Percentiles rank a stretch among this genome's conserved stretches.
phyloP scores from a whole-genome alignment of 53 echinoderm and acorn worm species.

The Patiria pectinifera region DNA sequence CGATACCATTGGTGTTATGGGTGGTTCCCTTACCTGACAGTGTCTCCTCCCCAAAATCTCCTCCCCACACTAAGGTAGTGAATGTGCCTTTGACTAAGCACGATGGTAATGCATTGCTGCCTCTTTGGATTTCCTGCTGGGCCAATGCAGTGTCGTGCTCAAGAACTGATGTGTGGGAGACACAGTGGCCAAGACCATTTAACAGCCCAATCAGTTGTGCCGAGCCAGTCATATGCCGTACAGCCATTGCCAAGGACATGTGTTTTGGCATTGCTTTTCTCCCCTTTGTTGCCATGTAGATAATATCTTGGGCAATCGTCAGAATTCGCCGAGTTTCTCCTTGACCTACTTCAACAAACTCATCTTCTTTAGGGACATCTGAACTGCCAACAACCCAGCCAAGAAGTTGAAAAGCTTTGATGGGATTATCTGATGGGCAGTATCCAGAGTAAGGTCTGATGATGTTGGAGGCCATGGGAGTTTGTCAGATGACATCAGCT shows the following conservation, averaged over 20 bases:
- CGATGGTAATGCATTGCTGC: conserved; percentile 47
- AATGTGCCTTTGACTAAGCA: conserved; percentile 23
- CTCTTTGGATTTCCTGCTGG: conserved; percentile 48
- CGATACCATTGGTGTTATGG: conserved; percentile 44
- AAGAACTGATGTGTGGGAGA: conserved; percentile 55
- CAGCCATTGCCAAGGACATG: conserved; percentile 54
- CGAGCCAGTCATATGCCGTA: conserved; percentile 53
- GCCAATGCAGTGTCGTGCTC: conserved; percentile 85
- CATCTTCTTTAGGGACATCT: conserved; percentile 26
- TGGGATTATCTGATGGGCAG: conserved; percentile 37
- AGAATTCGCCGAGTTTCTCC: conserved; percentile 14
- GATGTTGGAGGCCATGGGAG: conserved; percentile 46
- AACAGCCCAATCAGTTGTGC: conserved; percentile 41
- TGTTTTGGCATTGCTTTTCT: conserved; percentile 55
- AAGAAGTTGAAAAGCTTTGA: conserved; percentile 42
- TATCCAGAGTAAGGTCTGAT: conserved; percentile 11
- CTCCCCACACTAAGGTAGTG: conserved; percentile 37
- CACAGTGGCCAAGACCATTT: conserved; percentile 58
- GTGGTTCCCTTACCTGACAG: conserved; percentile 53
- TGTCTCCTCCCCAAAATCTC: no score
- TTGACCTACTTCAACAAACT: background rate
- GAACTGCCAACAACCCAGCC: conserved; percentile 53
- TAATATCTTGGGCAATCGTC: conserved; percentile 59
- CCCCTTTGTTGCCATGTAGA: conserved; percentile 58
- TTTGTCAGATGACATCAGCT: conserved; percentile 13